Conservation (phyloP, 2,797 vertebrate genomes). For the Pipistrellus kuhlii region DNA sequence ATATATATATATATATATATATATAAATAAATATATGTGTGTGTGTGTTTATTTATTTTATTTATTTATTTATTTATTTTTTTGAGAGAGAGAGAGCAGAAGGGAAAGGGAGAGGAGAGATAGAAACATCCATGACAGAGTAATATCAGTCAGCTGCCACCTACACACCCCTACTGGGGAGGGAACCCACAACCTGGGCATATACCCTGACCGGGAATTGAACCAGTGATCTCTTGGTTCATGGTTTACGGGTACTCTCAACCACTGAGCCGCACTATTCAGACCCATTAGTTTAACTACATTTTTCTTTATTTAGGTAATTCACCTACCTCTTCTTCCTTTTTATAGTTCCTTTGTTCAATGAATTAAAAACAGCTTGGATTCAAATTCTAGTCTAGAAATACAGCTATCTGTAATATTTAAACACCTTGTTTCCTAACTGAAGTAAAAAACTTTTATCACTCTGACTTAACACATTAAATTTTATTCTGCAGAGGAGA, state of each 20-base stretch:
- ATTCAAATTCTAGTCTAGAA: conserved; percentile 3
- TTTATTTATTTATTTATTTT: too few species aligned
- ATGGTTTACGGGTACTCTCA: neutral
- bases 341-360: conserved; percentile 38
- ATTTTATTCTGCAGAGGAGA: neutral
- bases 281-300: neutral
- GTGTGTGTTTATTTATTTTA: too few species aligned
- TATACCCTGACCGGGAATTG: neutral
- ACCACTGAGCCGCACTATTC: neutral
- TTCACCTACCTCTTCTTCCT: conserved; percentile 25
- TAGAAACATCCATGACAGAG: neutral
- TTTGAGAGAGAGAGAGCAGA: neutral
- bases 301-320: conserved; percentile 15
- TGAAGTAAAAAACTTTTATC: neutral
- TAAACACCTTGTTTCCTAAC: neutral
- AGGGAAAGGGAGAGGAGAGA: neutral
- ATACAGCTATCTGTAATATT: neutral
- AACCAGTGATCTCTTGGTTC: neutral
- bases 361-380: conserved; percentile 28
- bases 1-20: too few species aligned
- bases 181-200: neutral
- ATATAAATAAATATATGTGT: too few species aligned
- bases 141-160: neutral
- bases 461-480: conserved; percentile 36
- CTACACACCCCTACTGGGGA: neutral